Evolutionary conservation across 2,888 invertebrate genomes (phyloP).

Genomic region (Chrysina gloriosa): DNA sequence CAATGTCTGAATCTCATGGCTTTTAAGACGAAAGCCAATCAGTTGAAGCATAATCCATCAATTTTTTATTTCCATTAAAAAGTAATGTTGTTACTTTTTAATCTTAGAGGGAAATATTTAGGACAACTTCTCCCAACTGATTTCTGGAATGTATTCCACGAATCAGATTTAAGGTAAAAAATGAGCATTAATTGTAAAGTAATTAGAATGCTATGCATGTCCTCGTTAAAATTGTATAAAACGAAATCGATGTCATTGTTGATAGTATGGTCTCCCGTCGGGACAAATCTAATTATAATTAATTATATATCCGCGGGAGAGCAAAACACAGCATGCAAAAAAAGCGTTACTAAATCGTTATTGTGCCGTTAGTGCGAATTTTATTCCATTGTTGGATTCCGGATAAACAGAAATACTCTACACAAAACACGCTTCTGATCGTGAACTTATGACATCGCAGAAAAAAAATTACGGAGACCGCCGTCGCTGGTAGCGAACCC

Average conservation of each 20-base stretch:
- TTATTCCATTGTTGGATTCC: constrained; percentile 19
- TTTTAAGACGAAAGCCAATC: too few relatives aligned
- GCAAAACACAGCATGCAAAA: not conserved
- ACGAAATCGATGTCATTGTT: not conserved
- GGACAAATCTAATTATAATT: constrained; percentile 6
- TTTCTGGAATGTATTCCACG: too few relatives aligned
- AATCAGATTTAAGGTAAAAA: too few relatives aligned
- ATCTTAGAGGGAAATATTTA: too few relatives aligned
- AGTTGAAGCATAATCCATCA: too few relatives aligned
- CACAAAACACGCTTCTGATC: constrained; percentile 9
- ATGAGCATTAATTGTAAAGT: too few relatives aligned
- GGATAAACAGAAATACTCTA: constrained; percentile 13
- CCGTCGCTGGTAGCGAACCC: not conserved
- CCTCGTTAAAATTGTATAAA: not conserved
- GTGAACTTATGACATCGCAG: constrained; percentile 26
- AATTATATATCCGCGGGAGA: not conserved
- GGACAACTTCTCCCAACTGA: too few relatives aligned
- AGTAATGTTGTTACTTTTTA: too few relatives aligned
- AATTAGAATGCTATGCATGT: too few relatives aligned
- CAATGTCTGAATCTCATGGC: too few relatives aligned
- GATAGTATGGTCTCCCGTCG: not conserved
- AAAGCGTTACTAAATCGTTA: constrained; percentile 14
- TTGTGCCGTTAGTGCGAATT: constrained; percentile 33
- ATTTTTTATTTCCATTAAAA: too few relatives aligned
- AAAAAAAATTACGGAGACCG: constrained; percentile 16